These are phyloP conservation scores for Lasioglossum albipes DNA, from an alignment of 1,140 invertebrate species.

Conservation along the genomic window DNA sequence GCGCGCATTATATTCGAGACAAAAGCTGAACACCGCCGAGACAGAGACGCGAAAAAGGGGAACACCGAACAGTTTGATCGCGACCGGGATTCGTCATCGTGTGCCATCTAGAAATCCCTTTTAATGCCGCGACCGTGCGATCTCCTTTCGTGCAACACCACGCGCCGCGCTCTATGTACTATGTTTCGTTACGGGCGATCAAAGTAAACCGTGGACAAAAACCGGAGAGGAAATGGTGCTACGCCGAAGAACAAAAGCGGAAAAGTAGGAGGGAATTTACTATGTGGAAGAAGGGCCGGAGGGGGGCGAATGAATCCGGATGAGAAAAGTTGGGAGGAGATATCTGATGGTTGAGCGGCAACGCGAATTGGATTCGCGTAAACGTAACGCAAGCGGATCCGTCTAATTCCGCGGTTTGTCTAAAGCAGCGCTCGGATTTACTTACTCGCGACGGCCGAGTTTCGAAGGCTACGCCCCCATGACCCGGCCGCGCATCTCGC, in stretches of 20 bases:
- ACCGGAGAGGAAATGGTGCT: conserved; percentile 17
- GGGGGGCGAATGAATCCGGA: neutral
- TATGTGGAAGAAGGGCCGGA: neutral
- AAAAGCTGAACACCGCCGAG: too few relatives aligned
- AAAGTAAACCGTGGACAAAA: conserved; percentile 46
- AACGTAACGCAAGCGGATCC: neutral
- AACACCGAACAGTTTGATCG: neutral
- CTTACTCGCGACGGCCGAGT: too few relatives aligned
- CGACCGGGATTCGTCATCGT: neutral
- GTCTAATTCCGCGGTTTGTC: too few relatives aligned
- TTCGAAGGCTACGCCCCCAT: too few relatives aligned
- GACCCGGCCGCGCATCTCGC: too few relatives aligned
- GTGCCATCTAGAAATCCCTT: conserved; percentile 18
- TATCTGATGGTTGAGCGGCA: neutral
- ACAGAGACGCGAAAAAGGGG: too few relatives aligned
- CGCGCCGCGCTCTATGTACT: conserved; percentile 29
- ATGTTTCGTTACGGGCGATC: conserved; percentile 55
- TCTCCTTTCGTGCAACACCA: conserved; percentile 12
- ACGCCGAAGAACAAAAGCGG: neutral
- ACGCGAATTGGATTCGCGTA: neutral
- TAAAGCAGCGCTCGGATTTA: too few relatives aligned
- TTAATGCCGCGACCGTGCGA: conserved; percentile 3
- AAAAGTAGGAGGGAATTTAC: conserved; percentile 14
- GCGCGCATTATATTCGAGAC: too few relatives aligned
- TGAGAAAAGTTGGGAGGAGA: neutral